These are phyloP conservation scores for Apis dorsata DNA, from an alignment of 1,140 invertebrate genomes.

Conservation along the genomic window DNA sequence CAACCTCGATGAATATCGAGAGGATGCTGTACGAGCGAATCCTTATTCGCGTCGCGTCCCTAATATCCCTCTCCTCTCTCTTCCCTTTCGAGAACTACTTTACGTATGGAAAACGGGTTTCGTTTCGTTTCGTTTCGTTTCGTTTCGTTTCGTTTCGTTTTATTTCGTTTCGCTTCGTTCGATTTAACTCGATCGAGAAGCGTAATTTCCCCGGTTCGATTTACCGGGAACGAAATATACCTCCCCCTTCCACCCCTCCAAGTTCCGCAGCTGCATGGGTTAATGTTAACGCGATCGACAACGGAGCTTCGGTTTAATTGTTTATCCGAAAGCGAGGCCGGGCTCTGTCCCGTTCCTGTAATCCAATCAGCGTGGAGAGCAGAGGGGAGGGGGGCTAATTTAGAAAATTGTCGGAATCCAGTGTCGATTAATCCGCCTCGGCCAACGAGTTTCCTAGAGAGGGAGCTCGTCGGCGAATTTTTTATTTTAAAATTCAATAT, in stretches of 20 bases:
- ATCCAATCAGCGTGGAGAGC: neutral
- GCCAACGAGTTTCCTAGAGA: neutral
- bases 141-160: constrained; percentile 19
- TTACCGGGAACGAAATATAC: constrained; percentile 20
- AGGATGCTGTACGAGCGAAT: too few species aligned
- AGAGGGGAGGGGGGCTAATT: neutral
- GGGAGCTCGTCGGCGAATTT: neutral
- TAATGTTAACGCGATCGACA: constrained; percentile 10
- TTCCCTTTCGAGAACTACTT: neutral
- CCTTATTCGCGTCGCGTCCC: neutral
- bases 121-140: neutral
- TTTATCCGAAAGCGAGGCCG: neutral
- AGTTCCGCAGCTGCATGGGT: neutral
- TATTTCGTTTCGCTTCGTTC: constrained; percentile 3
- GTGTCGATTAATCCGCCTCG: neutral
- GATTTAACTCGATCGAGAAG: constrained; percentile 34
- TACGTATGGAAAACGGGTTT: constrained; percentile 14
- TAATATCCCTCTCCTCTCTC: too few species aligned
- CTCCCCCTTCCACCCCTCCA: neutral
- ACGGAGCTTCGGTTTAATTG: constrained; percentile 6
- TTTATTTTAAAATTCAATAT: neutral
- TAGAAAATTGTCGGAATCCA: neutral
- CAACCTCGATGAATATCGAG: too few species aligned
- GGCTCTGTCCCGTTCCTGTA: neutral
- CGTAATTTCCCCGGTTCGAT: constrained; percentile 27